Evolutionary conservation across 2,888 invertebrate genomes (phyloP).

Genomic region (Euspilapteryx auroguttella): DNA sequence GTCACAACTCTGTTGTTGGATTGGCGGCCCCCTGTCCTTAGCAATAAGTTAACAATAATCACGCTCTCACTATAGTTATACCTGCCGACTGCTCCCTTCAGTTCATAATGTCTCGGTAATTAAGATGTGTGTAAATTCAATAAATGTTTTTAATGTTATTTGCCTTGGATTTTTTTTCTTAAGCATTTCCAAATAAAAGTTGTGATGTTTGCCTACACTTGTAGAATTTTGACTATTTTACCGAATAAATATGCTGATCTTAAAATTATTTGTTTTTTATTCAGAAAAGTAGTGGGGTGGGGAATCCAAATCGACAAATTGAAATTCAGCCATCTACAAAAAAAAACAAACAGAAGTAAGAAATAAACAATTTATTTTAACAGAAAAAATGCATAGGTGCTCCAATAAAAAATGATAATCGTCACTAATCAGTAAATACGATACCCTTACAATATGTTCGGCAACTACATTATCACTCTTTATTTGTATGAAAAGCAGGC

Average conservation of each 20-base stretch:
- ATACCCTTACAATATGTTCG: no score
- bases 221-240: slow-evolving; percentile 60
- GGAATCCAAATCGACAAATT: no score
- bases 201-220: slow-evolving; percentile 60
- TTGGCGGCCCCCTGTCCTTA: slow-evolving; percentile 56
- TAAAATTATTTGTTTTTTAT: slow-evolving; percentile 6
- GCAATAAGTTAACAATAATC: slow-evolving; percentile 3
- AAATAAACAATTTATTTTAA: no score
- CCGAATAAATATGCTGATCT: slow-evolving; percentile 55
- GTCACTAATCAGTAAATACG: no score
- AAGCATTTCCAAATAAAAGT: slow-evolving; percentile 50
- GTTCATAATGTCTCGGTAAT: no score
- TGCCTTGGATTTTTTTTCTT: slow-evolving; percentile 45
- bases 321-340: no score
- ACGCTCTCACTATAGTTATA: slow-evolving; percentile 5
- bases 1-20: slow-evolving; percentile 62
- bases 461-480: no score
- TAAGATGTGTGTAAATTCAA: slow-evolving; percentile 37
- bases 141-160: slow-evolving; percentile 30
- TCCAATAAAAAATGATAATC: no score
- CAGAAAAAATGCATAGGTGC: no score
- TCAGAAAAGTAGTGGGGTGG: no score
- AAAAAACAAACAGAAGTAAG: no score
- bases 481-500: no score
- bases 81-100: slow-evolving; percentile 3